Conservation (phyloP, 2,888 invertebrate genomes). For the Drosophila lacicola region DNA sequence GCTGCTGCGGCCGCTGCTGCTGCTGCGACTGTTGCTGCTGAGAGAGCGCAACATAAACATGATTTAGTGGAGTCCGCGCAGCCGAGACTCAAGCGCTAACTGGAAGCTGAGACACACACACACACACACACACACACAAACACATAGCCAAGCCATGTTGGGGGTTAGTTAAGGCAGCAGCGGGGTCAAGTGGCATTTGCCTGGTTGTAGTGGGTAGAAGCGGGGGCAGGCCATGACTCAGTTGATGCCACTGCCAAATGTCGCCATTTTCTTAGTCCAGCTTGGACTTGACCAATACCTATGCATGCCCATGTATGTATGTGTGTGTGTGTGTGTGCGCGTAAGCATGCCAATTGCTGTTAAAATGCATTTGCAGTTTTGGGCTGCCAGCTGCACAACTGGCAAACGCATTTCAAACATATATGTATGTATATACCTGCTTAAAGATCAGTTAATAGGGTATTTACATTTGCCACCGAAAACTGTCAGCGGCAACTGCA, state of each 20-base stretch:
- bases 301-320: too few relatives aligned
- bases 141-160: slow-evolving; percentile 3
- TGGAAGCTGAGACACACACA: slow-evolving; percentile 42
- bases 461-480: slow-evolving; percentile 3
- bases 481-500: neutral
- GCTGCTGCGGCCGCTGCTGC: too few relatives aligned
- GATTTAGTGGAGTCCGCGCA: slow-evolving; percentile 49
- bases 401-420: slow-evolving; percentile 9
- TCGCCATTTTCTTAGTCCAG: slow-evolving; percentile 46
- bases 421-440: neutral
- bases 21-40: slow-evolving; percentile 19
- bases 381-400: slow-evolving; percentile 22
- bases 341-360: neutral
- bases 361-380: slow-evolving; percentile 12
- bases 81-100: slow-evolving; percentile 26
- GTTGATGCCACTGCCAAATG: slow-evolving; percentile 41
- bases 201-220: neutral
- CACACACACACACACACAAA: slow-evolving; percentile 17
- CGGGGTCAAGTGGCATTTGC: slow-evolving; percentile 52
- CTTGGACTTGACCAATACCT: slow-evolving; percentile 28
- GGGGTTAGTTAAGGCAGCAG: slow-evolving; percentile 12
- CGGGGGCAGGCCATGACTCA: slow-evolving; percentile 30
- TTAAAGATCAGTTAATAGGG: slow-evolving; percentile 3
- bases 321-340: neutral
- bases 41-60: slow-evolving; percentile 55